A percentile compares a stretch with the other conserved stretches of the same genome.
Conservation (phyloP, 2,888 invertebrate species). For the Athalia cordata region DNA sequence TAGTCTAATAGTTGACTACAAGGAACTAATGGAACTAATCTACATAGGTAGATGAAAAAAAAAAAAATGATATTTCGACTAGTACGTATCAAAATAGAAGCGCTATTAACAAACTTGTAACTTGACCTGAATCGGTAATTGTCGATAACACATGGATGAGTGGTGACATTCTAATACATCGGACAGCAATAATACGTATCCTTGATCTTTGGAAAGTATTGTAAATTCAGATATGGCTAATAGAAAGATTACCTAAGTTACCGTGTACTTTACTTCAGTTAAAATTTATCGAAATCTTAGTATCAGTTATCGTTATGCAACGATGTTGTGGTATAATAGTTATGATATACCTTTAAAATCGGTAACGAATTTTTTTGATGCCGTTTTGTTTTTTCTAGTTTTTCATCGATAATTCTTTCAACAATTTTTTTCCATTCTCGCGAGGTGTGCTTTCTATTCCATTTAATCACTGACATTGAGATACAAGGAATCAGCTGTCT, state of each 20-base stretch:
- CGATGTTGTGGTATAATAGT: no score
- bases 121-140: constrained; percentile 47
- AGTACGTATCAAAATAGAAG: constrained; percentile 38
- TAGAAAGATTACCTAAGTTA: no score
- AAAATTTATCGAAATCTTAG: no score
- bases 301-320: no score
- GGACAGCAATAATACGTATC: constrained; percentile 62
- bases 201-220: constrained; percentile 3
- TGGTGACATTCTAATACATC: constrained; percentile 70
- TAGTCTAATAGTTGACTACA: constrained; percentile 16
- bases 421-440: background rate
- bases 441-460: background rate
- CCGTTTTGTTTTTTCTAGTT: background rate
- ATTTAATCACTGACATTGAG: constrained; percentile 49
- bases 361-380: no score
- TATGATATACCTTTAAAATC: no score
- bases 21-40: constrained; percentile 31
- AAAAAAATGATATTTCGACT: constrained; percentile 44
- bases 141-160: constrained; percentile 63
- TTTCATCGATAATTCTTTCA: background rate
- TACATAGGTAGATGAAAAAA: constrained; percentile 46
- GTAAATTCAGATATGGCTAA: no score
- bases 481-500: constrained; percentile 60
- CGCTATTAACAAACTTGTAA: constrained; percentile 41
- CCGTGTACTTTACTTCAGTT: no score